Conservation (phyloP, 2,797 vertebrate genomes). For the Chromobotia macracanthus region DNA sequence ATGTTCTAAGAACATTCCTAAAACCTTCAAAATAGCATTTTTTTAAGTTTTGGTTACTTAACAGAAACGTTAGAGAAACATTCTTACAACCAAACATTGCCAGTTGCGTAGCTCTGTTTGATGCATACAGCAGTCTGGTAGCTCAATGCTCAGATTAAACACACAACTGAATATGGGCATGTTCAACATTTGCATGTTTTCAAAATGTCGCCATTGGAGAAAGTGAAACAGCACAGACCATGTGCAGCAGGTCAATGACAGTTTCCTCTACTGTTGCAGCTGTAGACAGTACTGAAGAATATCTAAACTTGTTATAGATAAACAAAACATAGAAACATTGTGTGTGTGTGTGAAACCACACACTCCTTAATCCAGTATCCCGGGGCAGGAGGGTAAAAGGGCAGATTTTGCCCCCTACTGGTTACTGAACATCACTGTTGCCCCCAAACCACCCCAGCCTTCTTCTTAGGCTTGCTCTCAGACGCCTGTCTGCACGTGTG, state of each 20-base stretch:
- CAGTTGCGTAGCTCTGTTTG: not conserved
- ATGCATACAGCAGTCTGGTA: not conserved
- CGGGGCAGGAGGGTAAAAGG: slow-evolving; percentile 5
- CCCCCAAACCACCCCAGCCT: slow-evolving; percentile 13
- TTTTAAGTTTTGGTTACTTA: too few species aligned
- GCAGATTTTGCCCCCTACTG: slow-evolving; percentile 35
- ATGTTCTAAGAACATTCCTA: too few species aligned
- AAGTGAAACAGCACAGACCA: too few species aligned
- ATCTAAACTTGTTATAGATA: too few species aligned
- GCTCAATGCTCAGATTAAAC: slow-evolving; percentile 2
- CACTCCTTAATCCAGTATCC: slow-evolving; percentile 2
- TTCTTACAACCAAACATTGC: too few species aligned
- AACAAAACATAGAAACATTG: too few species aligned
- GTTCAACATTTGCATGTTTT: not conserved
- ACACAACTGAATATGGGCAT: not conserved
- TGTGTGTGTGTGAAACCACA: not conserved
- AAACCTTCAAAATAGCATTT: too few species aligned
- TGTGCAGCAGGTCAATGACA: too few species aligned
- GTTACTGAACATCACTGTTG: slow-evolving; percentile 57
- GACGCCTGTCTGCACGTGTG: slow-evolving; percentile 80
- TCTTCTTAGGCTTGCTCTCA: slow-evolving; percentile 73
- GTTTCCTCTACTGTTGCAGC: too few species aligned
- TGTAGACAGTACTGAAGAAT: too few species aligned
- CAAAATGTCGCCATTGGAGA: not conserved
- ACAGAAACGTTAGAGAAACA: too few species aligned